These are phyloP conservation scores for Drosophila mimetica DNA, from an alignment of 2,888 invertebrate species.

Conservation along the genomic window DNA sequence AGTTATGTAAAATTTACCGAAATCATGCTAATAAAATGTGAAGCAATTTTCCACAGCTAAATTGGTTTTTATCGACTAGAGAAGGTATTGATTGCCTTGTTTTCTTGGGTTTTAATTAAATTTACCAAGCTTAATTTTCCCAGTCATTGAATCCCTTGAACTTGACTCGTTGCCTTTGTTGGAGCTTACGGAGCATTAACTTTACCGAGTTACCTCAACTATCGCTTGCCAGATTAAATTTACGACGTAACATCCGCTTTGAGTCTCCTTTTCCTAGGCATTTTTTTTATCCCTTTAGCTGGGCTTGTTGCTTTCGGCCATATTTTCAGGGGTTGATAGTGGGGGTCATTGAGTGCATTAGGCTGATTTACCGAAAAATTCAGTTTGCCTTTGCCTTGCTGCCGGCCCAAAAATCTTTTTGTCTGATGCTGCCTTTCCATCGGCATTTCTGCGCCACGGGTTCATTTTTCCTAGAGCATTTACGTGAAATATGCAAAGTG, in stretches of 20 bases:
- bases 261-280: background rate
- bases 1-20: too few species aligned
- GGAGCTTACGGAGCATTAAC: conserved; percentile 14
- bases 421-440: conserved; percentile 21
- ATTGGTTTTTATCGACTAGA: too few species aligned
- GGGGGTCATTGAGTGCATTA: conserved; percentile 67
- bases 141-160: conserved; percentile 5
- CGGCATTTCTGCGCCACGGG: conserved; percentile 27
- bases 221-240: conserved; percentile 39
- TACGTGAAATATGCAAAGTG: conserved; percentile 61
- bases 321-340: conserved; percentile 22
- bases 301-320: conserved; percentile 33
- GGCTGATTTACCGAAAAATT: conserved; percentile 63
- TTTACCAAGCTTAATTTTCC: conserved; percentile 3
- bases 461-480: conserved; percentile 14
- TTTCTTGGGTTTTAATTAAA: background rate
- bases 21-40: too few species aligned
- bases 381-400: conserved; percentile 30
- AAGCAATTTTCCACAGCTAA: too few species aligned
- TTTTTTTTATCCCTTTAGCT: conserved; percentile 21
- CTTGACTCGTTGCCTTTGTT: conserved; percentile 1
- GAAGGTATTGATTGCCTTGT: too few species aligned
- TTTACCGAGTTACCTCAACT: conserved; percentile 32
- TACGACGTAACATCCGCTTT: conserved; percentile 29
- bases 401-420: conserved; percentile 44